Base-by-base conservation (phyloP, 2,797 vertebrate species). In the Danio aesculapii region DNA sequence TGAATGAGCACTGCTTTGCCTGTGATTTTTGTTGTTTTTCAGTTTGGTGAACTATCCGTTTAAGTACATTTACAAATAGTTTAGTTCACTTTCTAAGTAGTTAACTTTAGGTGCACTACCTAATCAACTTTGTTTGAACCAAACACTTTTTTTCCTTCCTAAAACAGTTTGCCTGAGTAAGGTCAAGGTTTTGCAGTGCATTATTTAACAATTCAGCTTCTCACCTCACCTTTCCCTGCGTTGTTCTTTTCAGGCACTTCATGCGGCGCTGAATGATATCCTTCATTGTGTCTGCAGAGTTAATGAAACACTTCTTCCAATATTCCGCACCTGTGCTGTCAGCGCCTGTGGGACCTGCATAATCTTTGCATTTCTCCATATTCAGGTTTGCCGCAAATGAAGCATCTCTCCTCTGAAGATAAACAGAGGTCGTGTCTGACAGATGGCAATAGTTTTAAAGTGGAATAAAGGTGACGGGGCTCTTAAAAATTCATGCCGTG, bases 401-500 rank as follows among this genome's bases (percentile, higher is more conserved):
- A 67, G 61, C 84, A 81, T 84, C 89, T 92, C 89, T 87, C 91
- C 91, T 92, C 88, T 84, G 84, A 90, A 91, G 91, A 93, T 93
- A 92, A 93, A 85, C 61, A 81, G 90, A 93, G 93, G 93, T 95
- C 92, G 85, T 90, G 89, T 81, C 76, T 78, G 87, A 85, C 78
- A 49, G 74, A 77, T 76, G 81, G 63, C 77, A 66, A 76, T 59
- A 46, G 75, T 58, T 57, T 30, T 74, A 61, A 77, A 81, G 68
- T 70, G 50, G 66, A 79, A 46, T 69, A 19, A 74, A 76, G 90
- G 87, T 74, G 88, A 85, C 73, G 57, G 9, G 81, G 83, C 86
- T 87, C 86, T 90, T 92, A 88, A 90, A 92, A 89, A 94, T 94
- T 92, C 93, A 92, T 88, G 83, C 87, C 55, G 88, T 91, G 93